These are phyloP conservation scores for Pteria penguin DNA, from an alignment of 2,888 invertebrate species.

Conservation along the genomic window DNA sequence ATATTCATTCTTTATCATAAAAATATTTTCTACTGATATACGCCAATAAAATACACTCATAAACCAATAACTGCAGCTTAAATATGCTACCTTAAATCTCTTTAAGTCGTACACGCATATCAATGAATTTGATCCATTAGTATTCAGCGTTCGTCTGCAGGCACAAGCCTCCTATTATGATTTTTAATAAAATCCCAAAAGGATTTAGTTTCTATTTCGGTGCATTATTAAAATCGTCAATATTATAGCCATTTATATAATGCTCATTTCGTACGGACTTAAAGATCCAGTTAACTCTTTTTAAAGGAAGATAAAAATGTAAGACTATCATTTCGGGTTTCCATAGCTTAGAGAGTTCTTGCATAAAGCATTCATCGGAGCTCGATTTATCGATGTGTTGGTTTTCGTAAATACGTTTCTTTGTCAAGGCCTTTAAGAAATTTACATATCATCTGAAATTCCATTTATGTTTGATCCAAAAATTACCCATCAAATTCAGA, in stretches of 20 bases:
- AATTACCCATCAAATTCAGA: no score
- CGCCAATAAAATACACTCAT: neutral
- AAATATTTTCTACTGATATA: neutral
- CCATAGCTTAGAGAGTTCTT: neutral
- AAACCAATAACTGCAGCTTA: neutral
- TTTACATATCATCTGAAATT: no score
- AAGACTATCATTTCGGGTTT: neutral
- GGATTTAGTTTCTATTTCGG: conserved; percentile 9
- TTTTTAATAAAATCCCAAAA: neutral
- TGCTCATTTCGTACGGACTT: neutral
- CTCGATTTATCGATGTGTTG: no score
- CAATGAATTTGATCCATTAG: neutral
- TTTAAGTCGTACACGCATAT: neutral
- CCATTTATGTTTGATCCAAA: no score
- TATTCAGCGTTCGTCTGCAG: neutral
- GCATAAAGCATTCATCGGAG: neutral
- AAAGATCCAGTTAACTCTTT: neutral
- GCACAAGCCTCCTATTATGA: neutral
- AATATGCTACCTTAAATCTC: neutral
- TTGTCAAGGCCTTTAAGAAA: no score
- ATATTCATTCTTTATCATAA: neutral
- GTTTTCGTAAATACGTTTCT: no score
- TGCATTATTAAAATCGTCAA: neutral
- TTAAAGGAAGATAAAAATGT: neutral
- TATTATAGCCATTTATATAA: neutral